Percentiles rank a stretch among this genome's conserved stretches.
phyloP scores from a whole-genome alignment of 2,888 invertebrate species.

The Drosophila demipolita region DNA sequence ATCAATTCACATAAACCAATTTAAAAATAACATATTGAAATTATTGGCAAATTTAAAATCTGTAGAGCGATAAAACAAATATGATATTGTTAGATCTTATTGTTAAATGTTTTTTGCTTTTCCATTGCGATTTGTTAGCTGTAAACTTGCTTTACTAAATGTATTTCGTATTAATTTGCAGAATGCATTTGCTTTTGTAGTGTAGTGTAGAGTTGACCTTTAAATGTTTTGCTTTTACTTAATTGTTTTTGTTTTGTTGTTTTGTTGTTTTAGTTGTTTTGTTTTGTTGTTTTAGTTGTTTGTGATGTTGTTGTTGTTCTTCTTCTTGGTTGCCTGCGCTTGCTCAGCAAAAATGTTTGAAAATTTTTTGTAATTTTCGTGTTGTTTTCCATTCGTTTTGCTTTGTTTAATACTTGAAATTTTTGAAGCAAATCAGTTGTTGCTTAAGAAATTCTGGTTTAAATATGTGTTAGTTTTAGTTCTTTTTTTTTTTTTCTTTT shows the following conservation, averaged over 20 bases:
- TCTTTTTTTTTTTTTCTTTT: slow-evolving; percentile 34
- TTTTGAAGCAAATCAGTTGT: slow-evolving; percentile 60
- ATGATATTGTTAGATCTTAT: slow-evolving; percentile 29
- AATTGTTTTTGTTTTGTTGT: neutral
- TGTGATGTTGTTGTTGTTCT: slow-evolving; percentile 28
- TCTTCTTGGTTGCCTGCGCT: slow-evolving; percentile 19
- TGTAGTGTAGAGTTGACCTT: slow-evolving; percentile 37
- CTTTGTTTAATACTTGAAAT: slow-evolving; percentile 63
- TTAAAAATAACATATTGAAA: slow-evolving; percentile 5
- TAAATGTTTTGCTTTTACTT: slow-evolving; percentile 30
- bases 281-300: slow-evolving; percentile 19
- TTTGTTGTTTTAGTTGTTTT: slow-evolving; percentile 27
- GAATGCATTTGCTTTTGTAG: slow-evolving; percentile 42
- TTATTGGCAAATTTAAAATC: slow-evolving; percentile 1
- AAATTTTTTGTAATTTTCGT: slow-evolving; percentile 8
- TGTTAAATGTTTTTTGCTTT: slow-evolving; percentile 18
- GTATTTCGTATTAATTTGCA: slow-evolving; percentile 66
- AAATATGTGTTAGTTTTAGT: slow-evolving; percentile 52
- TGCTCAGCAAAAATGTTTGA: slow-evolving; percentile 48
- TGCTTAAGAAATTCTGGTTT: slow-evolving; percentile 45
- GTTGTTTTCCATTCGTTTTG: slow-evolving; percentile 22
- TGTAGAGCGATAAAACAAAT: slow-evolving; percentile 10
- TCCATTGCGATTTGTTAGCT: slow-evolving; percentile 20
- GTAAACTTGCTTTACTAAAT: slow-evolving; percentile 50
- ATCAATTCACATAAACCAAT: slow-evolving; percentile 4